Conservation (phyloP, 1,140 invertebrate species). For the Drosophila littoralis region DNA sequence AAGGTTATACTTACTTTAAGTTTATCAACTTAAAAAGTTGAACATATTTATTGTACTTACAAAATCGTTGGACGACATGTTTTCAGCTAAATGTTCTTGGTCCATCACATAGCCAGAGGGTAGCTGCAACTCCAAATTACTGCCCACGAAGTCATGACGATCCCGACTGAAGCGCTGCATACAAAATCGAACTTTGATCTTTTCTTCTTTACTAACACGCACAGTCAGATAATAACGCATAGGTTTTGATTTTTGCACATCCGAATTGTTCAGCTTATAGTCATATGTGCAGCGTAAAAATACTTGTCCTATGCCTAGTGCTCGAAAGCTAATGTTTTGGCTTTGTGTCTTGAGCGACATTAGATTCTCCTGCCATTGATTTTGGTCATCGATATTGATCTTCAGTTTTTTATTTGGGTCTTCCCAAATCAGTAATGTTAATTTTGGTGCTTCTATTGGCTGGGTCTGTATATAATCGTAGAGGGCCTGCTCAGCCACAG, state of each 20-base stretch:
- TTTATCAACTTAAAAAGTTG: no score
- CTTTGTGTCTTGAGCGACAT: neutral
- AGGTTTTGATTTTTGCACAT: no score
- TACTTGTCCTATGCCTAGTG: neutral
- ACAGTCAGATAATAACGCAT: neutral
- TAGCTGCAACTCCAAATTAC: conserved; percentile 7
- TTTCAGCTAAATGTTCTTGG: neutral
- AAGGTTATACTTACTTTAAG: no score
- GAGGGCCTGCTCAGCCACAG: conserved; percentile 25
- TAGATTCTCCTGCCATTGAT: neutral
- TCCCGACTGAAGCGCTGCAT: neutral
- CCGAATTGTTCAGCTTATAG: neutral
- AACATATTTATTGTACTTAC: no score
- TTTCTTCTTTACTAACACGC: no score
- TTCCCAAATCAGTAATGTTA: neutral
- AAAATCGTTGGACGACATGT: no score
- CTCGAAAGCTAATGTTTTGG: neutral
- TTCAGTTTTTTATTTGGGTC: neutral
- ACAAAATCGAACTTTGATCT: conserved; percentile 6
- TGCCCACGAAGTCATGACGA: conserved; percentile 15
- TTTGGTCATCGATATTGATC: neutral
- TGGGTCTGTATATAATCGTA: conserved; percentile 4
- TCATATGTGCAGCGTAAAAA: conserved; percentile 12
- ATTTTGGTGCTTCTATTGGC: neutral
- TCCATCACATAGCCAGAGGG: conserved; percentile 32